Base-by-base conservation (phyloP, 1,140 invertebrate genomes). In the Tetramorium parvispinum region DNA sequence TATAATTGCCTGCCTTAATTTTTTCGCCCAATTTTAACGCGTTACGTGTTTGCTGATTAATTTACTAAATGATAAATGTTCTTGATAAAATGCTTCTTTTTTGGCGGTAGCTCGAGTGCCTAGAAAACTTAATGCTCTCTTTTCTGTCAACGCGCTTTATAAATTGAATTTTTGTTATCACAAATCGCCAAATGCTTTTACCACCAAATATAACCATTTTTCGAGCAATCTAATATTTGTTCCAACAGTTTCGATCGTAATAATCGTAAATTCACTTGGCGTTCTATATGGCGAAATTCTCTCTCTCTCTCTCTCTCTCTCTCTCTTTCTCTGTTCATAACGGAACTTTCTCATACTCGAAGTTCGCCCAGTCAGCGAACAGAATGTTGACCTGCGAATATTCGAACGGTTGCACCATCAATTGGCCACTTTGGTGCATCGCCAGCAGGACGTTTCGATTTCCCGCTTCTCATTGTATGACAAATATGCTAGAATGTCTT, bases 361-460 rank as follows among this genome's bases (percentile, higher is more conserved):
- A 78, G 21, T 86, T 91, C 66, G 86, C 73, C 49, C 75, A 90
- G 90, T 91, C 90, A 90, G 90, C 89, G 78, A 70, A 18, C 49
- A 70, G 63, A 70, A 55, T 81, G 78, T 70, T 43, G 77, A 81
- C 61, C 65, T 43, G 37, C 63, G 37, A 81, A 70, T 81, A 70
- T 81, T 43, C 78, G 65, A 70, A 49, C n/a, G 24, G 27, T 27
- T 63, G 57, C 55, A 63, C 46, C n/a, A 68, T 10, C 37, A 40
- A 43, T 21, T 13, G 46, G 65, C n/a, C 24, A n/a, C 18, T 77
- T 63, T 32, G 40, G 10, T 46, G 24, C 75, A 46, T 63, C 21
- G n/a, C 46, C 18, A 81, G 32, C 32, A 53, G 16, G 21, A 37
- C 6, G 21, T 57, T 70, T 68, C 21, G 49, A 70, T 55, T 8